Base-by-base conservation (phyloP, 2,888 invertebrate species). In the Ceratothoa steindachneri region DNA sequence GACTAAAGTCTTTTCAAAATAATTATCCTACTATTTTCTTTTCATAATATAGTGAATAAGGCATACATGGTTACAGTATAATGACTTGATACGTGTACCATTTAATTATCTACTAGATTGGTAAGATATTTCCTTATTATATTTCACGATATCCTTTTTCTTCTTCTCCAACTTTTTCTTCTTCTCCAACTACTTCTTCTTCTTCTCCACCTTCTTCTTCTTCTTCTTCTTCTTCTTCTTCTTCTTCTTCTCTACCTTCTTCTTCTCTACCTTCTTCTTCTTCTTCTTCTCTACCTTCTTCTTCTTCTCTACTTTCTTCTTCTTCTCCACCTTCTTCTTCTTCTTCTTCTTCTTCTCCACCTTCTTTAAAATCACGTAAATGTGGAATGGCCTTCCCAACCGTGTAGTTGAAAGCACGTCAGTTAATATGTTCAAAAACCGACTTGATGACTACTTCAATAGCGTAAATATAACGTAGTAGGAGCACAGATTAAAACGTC, bases 271-370 rank as follows among this genome's bases (percentile, higher is more conserved):
- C 24, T 9, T 9, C 31, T 31, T 19, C 19, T 29, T 52, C 51
- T 27, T 19, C 19, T 29, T 68, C 52, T 41, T 29, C 24, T 53
- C 29, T 29, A 52, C 41, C 51, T 29, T 68, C 41, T n/a, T 31
- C 68, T 24, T 52, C 31, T 22, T 68, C 68, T 24, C 41, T 31
- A 24, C 31, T 52, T 31, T 28, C 31, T 52, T 68, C 41, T 31
- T 31, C 22, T 51, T 30, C 30, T 22, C 15, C 27, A 15, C 31
- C 67, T 31, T 29, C 41, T 41, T 41, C 3, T 52, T 29, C 28
- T 9, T 68, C 52, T 51, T 29, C 19, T 52, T 41, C 28, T 68
- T 27, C 51, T 19, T 68, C 68, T 41, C 68, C n/a, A n/a, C n/a
- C n/a, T n/a, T n/a, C n/a, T n/a, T n/a, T n/a, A n/a, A n/a, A n/a